Base-by-base conservation (phyloP, 2,113 vertebrate species). In the Anoura caudifer region DNA sequence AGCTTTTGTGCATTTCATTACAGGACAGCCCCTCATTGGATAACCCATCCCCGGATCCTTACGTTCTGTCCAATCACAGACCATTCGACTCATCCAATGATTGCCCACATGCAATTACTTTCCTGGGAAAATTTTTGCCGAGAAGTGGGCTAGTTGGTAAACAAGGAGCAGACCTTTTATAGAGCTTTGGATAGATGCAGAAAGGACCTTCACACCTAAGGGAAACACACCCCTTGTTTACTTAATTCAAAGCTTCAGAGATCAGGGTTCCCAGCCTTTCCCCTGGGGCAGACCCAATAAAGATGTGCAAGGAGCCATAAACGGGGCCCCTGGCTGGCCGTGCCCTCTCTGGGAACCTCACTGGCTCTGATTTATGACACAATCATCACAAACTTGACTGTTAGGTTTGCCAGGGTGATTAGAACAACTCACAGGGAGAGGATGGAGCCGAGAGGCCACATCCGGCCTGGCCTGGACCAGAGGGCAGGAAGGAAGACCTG, bases 221-320 rank as follows among this genome's bases (percentile, higher is more conserved):
- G 43, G 50, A 79, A 50, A 45, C 7, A 33, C n/a, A 12, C 43
- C 45, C 54, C 75, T 4, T 2, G 61, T 47, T 89, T 76, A 80
- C 50, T 79, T 45, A 36, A 20, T 14, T 81, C 76, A 77, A 24
- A 95, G 91, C 75, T 82, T 54, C 12, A 4, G 84, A 90, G 69
- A 36, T 77, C 83, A 80, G 43, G 45, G 33, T 77, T 84, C 65
- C 81, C n/a, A 14, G 31, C 50, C 28, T 41, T 36, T 90, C 67
- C 70, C n/a, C 70, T 0, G 24, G 26, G 52, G 31, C 72, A 63
- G 45, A 24, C 33, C 47, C 80, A 43, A 7, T 82, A 45, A 92
- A 96, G 59, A 69, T 45, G 50, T 81, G 24, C 33, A 24, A 73
- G 24, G 72, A 87, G 75, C 69, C 79, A 70, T 94, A 86, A 87